Evolutionary conservation across 2,797 vertebrate genomes (phyloP).

Genomic region (Limnodromus scolopaceus): DNA sequence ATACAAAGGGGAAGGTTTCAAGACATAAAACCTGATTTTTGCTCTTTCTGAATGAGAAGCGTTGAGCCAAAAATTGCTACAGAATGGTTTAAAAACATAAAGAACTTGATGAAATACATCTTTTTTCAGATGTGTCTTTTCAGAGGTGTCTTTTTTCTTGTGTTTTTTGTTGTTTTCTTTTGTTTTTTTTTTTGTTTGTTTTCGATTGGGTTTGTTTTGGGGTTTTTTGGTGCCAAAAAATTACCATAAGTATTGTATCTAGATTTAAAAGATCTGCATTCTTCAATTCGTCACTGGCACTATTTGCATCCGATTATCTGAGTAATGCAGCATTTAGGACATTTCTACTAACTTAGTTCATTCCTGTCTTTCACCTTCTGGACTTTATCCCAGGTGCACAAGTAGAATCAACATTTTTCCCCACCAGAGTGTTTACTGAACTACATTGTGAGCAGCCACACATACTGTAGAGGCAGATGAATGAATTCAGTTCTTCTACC

Average conservation of each 20-base stretch:
- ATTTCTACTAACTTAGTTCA: neutral
- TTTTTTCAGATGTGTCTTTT: too few relatives aligned
- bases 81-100: neutral
- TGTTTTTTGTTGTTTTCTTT: too few relatives aligned
- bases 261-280: neutral
- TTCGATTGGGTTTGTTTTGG: too few relatives aligned
- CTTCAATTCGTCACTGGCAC: neutral
- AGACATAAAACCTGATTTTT: neutral
- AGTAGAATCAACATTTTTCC: neutral
- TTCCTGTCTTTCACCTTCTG: neutral
- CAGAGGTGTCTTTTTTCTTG: neutral
- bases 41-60: fast-evolving
- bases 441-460: neutral
- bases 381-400: neutral
- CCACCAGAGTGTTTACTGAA: neutral
- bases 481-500: neutral
- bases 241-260: neutral
- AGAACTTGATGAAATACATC: neutral
- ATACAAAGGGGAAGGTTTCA: fast-evolving
- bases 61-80: fast-evolving
- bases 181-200: too few relatives aligned
- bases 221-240: neutral
- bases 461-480: neutral
- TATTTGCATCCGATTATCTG: neutral
- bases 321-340: neutral